Evolutionary conservation across 2,888 invertebrate genomes (phyloP), one percentile per base, ranked within the genome.

Genomic region (Ormyrus pomaceus): DNA sequence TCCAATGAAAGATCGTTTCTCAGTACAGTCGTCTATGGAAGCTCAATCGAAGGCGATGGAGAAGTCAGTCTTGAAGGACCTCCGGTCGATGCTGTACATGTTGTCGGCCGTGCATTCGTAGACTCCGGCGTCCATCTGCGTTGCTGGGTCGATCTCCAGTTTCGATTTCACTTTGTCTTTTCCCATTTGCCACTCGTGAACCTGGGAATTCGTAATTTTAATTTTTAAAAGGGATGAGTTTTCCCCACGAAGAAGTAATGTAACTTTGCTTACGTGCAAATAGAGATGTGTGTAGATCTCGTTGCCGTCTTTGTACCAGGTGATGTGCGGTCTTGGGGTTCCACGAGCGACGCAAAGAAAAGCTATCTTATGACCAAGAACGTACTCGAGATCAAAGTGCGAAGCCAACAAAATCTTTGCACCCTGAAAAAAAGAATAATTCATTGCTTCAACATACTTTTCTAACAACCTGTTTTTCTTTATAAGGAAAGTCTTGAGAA

Each of bases 81-180:
- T 93, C 82, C 96, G 93, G 91, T 98, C 97, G 82, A 97, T 96
- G 55, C 96, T 95, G 90, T 97, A 97, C 95, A 96, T 97, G 89
- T 97, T 98, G 91, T 97, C 97, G 0, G 97, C 97, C 5, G 96
- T 96, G 87, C 98, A 98, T 90, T 97, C 97, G 90, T 97, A 98
- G 19, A 96, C 95, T n/a, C 97, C 97, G 10, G 97, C 97, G 89
- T 98, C 97, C 97, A 97, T 97, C 92, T 98, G 97, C 5, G 97
- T 97, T 0, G 97, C 97, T 9, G 98, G 98, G 90, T 98, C 97
- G 69, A 98, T 98, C 92, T 98, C 98, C 87, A 98, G 93, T 92
- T 98, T 98, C 48, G 97, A 97, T 91, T 97, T 97, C 58, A 97
- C 95, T 85, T 93, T 94, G 87, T 96, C 96, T 1, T 94, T 93